These are phyloP conservation scores for Nebria ingens DNA, from an alignment of 1,140 invertebrate species.

Conservation along the genomic window DNA sequence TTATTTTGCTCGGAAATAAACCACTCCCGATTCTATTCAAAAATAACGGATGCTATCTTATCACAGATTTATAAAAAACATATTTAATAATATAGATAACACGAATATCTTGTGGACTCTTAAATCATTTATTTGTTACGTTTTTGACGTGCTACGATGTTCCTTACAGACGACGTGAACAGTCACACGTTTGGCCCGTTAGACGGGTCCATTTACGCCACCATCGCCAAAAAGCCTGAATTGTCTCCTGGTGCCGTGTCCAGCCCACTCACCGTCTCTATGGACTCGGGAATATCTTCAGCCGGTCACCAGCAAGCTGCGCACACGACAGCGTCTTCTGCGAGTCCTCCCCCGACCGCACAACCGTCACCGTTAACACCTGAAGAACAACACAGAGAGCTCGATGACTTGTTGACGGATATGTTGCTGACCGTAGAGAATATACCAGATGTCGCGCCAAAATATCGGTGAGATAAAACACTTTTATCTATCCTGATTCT, in stretches of 20 bases:
- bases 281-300: constrained; percentile 75
- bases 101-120: too few relatives aligned
- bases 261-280: constrained; percentile 65
- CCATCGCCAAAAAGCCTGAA: constrained; percentile 51
- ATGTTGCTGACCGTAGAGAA: constrained; percentile 75
- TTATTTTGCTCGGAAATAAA: too few relatives aligned
- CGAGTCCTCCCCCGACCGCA: constrained; percentile 6
- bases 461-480: constrained; percentile 19
- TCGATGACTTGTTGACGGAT: constrained; percentile 65
- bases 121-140: too few relatives aligned
- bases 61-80: too few relatives aligned
- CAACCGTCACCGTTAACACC: constrained; percentile 32
- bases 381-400: constrained; percentile 44
- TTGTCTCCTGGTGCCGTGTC: constrained; percentile 40
- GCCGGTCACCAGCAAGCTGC: constrained; percentile 30
- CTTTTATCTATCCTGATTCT: not conserved
- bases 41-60: too few relatives aligned
- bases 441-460: constrained; percentile 49
- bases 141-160: too few relatives aligned
- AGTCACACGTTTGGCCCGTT: constrained; percentile 66
- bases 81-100: too few relatives aligned
- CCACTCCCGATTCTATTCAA: too few relatives aligned
- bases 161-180: constrained; percentile 32
- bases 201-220: constrained; percentile 82
- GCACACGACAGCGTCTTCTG: constrained; percentile 6